Conservation (phyloP, 1,140 invertebrate genomes). For the Cydia splendana region DNA sequence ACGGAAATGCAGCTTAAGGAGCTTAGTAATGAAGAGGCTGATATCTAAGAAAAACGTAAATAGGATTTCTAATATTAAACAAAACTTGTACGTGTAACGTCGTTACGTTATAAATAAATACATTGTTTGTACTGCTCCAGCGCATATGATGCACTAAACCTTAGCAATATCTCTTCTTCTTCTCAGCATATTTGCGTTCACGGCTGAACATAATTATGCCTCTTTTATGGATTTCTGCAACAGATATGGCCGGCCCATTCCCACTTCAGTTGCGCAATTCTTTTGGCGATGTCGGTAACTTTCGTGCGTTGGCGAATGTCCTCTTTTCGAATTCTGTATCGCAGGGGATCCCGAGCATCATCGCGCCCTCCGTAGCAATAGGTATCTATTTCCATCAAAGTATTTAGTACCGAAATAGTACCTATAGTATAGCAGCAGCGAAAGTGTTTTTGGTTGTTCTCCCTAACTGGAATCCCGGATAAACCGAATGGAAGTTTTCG, state of each 20-base stretch:
- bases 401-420: not conserved
- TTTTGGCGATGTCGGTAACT: too few relatives aligned
- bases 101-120: not conserved
- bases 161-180: not conserved
- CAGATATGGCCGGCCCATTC: too few relatives aligned
- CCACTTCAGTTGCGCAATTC: too few relatives aligned
- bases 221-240: too few relatives aligned
- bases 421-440: not conserved
- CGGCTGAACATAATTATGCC: too few relatives aligned
- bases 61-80: not conserved
- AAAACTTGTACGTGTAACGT: not conserved
- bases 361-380: too few relatives aligned
- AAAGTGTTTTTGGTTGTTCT: conserved; percentile 30
- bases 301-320: too few relatives aligned
- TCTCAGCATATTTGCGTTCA: too few relatives aligned
- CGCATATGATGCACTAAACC: not conserved
- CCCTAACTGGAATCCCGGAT: conserved; percentile 24
- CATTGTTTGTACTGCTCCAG: not conserved
- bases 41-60: conserved; percentile 15
- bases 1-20: not conserved
- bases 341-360: too few relatives aligned
- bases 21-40: conserved; percentile 17
- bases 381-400: not conserved
- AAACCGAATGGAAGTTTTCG: conserved; percentile 27
- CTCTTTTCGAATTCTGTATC: too few relatives aligned